A percentile compares a stretch with the other conserved stretches of the same genome.
Evolutionary conservation across 2,797 vertebrate species (phyloP).

Genomic region (Clamator glandarius): DNA sequence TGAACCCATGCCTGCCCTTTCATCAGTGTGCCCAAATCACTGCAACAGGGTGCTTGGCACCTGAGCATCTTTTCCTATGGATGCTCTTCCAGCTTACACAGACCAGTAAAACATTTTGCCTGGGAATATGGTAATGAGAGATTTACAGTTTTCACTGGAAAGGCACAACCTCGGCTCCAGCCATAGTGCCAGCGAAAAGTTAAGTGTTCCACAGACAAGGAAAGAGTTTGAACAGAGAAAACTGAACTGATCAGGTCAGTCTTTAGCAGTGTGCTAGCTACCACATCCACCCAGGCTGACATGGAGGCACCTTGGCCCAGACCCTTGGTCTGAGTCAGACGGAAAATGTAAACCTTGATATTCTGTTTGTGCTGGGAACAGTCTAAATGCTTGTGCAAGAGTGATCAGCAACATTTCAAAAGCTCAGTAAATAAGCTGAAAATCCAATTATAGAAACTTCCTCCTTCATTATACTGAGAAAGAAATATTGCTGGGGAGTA

Average conservation of each 20-base stretch:
- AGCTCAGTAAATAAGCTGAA: background rate
- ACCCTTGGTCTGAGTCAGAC: background rate
- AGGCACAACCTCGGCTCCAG: background rate
- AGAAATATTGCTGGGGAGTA: background rate
- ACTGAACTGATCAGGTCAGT: background rate
- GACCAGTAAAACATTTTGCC: background rate
- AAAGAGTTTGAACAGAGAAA: background rate
- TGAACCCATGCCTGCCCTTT: background rate
- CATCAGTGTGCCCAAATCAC: background rate
- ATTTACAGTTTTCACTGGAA: background rate
- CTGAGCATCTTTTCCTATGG: background rate
- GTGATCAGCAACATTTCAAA: background rate
- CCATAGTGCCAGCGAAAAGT: background rate
- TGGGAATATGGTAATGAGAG: background rate
- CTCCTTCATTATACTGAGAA: background rate
- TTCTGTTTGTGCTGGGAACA: background rate
- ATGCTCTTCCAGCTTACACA: background rate
- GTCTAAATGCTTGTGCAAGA: background rate
- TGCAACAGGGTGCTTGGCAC: fast-evolving
- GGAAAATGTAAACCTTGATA: background rate
- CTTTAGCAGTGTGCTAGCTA: background rate
- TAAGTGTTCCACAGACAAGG: background rate
- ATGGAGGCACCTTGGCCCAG: background rate
- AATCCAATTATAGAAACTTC: background rate
- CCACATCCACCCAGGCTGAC: fast-evolving